Base-by-base conservation (phyloP, 2,888 invertebrate species). In the Tiphia femorata region DNA sequence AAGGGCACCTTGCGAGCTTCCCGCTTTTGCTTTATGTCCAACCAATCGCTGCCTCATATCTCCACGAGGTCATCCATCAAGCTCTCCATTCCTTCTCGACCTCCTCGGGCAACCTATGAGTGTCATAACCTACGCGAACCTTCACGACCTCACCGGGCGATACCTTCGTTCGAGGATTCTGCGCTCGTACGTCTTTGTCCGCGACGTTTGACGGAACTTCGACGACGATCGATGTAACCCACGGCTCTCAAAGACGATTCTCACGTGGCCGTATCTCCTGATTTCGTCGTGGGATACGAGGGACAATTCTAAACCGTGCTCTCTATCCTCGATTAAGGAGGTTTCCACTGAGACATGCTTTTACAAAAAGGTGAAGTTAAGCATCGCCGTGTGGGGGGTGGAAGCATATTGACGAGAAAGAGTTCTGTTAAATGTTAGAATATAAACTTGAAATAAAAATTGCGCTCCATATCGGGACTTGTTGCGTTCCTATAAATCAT, bases 31-130 rank as follows among this genome's bases (percentile, higher is more conserved):
- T 74, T 71, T 71, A 71, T 60, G 58, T 53, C 41, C 55, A 61
- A 41, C 58, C 71, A 71, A 71, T 71, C 73, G 70, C 56, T 47
- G 57, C 59, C 62, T 71, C 67, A 51, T 71, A 73, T 71, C 71
- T 74, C 58, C 60, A 62, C 63, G 53, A 62, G 67, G 68, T 53
- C 67, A 75, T 75, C 72, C 74, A 76, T 75, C 75, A 74, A 71
- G 60, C 66, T 61, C 62, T 62, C 70, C 65, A 61, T 70, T 67
- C 66, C 53, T n/a, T n/a, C n/a, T n/a, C 65, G 66, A 62, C 58
- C 64, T 63, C 62, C 62, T 62, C 59, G 56, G 58, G 62, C 66
- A 66, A 64, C 72, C 71, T 69, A 70, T 67, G 67, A 70, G 64
- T 69, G 70, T 74, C 66, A 55, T 73, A 70, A 73, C 70, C 73